Conservation (phyloP, 2,113 vertebrate genomes). For the Anseranas semipalmata region DNA sequence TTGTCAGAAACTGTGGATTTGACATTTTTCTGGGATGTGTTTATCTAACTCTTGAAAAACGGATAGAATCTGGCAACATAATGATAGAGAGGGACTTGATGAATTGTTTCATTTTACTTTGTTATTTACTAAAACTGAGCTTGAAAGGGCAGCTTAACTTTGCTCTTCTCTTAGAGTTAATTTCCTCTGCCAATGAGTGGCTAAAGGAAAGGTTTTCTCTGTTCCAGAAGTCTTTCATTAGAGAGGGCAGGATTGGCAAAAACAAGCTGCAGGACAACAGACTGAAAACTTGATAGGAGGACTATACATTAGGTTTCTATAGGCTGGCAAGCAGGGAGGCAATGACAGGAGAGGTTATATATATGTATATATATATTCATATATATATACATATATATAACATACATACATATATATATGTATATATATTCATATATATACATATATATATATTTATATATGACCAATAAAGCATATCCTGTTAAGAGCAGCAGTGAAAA, state of each 20-base stretch:
- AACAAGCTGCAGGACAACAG: background rate
- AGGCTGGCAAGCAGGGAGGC: background rate
- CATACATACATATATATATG: background rate
- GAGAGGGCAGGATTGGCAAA: background rate
- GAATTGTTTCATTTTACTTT: background rate
- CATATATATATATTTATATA: background rate
- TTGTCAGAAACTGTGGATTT: conserved; percentile 1
- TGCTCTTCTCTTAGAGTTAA: background rate
- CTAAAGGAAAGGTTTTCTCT: background rate
- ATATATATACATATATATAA: too few species aligned
- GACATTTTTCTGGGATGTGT: background rate
- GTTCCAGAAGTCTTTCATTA: background rate
- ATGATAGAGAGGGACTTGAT: background rate
- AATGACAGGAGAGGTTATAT: background rate
- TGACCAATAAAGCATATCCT: background rate
- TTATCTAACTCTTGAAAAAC: conserved; percentile 4
- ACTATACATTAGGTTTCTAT: background rate
- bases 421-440: too few species aligned
- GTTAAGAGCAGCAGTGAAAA: background rate
- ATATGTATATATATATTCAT: too few species aligned
- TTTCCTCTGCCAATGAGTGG: background rate
- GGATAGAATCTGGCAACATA: background rate
- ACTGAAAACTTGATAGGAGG: background rate
- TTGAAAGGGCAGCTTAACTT: background rate
- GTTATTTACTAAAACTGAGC: background rate